Evolutionary conservation across 2,888 invertebrate genomes (phyloP), one percentile per base, ranked within the genome.

Genomic region (Neoscelio sp.): DNA sequence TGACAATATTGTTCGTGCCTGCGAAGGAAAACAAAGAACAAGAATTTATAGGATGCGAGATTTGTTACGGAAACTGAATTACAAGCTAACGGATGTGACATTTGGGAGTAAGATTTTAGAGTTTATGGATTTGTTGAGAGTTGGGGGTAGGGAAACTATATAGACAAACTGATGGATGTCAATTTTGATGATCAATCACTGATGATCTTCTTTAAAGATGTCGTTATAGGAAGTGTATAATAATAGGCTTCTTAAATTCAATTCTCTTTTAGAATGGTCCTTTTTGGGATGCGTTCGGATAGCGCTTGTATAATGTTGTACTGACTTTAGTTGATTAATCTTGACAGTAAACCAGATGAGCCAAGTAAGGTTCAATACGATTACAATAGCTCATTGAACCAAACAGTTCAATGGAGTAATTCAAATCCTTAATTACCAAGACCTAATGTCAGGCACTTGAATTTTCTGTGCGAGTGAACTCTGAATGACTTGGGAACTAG

Each of bases 1-100:
- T 60, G 60, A 60, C 60, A 44, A 33, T 33, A 17, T 33, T 28
- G 42, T 18, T n/a, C 44, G 7, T 44, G 44, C 13, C 52, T 12
- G 10, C 10, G 10, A 10, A 7, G 18, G 26, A 26, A 38, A 56
- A 56, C 54, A 56, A 56, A 56, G 26, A 38, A 6, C 15, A 7
- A 12, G 38, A 56, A 56, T 58, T 58, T 42, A 30, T 18, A 8
- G 58, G 12, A 13, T 42, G 28, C 15, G 12, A 18, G 13, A 23
- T 54, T 23, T 4, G 52, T 20, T 52, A 20, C 35, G 18, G 35
- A 35, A 52, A 33, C 33, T 38, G 48, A 48, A 20, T 18, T 20
- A 38, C 56, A n/a, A 40, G 26, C 40, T 58, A 42, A 58, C 42
- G 17, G 28, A 58, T 28, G 26, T 58, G 56, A 28, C 56, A 58